Evolutionary conservation across 1,140 invertebrate species (phyloP).

Genomic region (Bombus haemorrhoidalis): DNA sequence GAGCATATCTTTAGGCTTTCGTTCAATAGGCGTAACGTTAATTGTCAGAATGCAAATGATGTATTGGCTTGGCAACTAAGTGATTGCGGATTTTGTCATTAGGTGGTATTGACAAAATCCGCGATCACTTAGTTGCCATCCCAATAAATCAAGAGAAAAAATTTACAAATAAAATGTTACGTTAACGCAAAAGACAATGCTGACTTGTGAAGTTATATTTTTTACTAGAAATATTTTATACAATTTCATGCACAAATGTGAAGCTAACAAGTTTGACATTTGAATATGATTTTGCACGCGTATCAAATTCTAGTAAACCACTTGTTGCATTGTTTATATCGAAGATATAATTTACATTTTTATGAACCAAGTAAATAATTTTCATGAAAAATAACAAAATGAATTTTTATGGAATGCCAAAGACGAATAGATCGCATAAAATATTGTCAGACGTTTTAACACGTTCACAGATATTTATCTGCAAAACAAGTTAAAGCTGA

Average conservation of each 20-base stretch:
- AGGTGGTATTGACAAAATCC: no score
- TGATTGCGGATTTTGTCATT: no score
- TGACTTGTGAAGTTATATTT: not conserved
- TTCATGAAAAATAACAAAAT: not conserved
- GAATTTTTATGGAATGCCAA: not conserved
- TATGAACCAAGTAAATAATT: not conserved
- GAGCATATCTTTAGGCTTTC: no score
- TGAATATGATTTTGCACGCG: not conserved
- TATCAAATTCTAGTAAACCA: not conserved
- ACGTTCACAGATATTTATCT: not conserved
- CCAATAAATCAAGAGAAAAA: not conserved
- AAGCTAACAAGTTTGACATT: not conserved
- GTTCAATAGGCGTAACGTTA: no score
- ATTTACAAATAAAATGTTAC: not conserved
- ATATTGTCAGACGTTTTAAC: not conserved
- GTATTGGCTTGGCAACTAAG: no score
- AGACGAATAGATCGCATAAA: not conserved
- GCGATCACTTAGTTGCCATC: no score
- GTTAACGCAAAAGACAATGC: not conserved
- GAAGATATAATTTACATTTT: not conserved
- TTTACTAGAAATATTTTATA: not conserved
- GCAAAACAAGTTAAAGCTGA: not conserved
- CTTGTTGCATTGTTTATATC: constrained; percentile 17
- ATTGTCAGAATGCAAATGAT: no score
- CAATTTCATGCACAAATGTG: not conserved